Base-by-base conservation (phyloP, 2,113 vertebrate genomes). In the Paramisgurnus dabryanus region DNA sequence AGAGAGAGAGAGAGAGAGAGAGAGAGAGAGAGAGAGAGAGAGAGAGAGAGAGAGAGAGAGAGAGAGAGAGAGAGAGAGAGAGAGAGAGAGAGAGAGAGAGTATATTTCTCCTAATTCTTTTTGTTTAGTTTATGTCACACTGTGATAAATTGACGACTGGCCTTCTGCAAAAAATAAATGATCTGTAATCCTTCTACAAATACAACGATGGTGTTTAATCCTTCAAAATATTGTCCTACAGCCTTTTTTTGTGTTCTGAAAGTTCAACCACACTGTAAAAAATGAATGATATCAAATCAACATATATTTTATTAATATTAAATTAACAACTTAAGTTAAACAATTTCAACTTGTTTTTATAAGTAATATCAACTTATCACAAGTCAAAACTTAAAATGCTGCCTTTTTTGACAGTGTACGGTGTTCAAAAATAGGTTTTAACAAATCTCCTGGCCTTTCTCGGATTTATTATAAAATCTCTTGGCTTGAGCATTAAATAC, bases 171-270 rank as follows among this genome's bases (percentile, higher is more conserved):
- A 66, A 60, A 40, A 8, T 40, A 34, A 78, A 27, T 63, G 0
- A 47, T 11, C 9, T 43, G 64, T 61, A 58, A 58, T 22, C 74
- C 53, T 67, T 75, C 70, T 74, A 43, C 39, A 75, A 63, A 74
- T 39, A 67, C 66, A 60, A 72, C 27, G n/a, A 49, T 17, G 39
- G 10, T 64, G 58, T 76, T 80, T 75, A 78, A 78, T 83, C 69
- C 68, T 40, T 53, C 15, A 66, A 83, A 83, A 83, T 72, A 63
- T 74, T 79, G 78, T 79, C 50, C 39, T 73, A 66, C 67, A 41
- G n/a, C 39, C 67, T 71, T 71, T 78, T 78, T 72, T 34, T 3
- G 3, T 34, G 27, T 34, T 34, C 27, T 34, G 27, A 34, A 22
- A 34, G 27, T 34, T 34, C 1, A 34, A 34, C 27, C 27, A 34